A percentile compares a stretch with the other conserved stretches of the same genome.
These are phyloP conservation scores for Octodon degus DNA, from an alignment of 2,113 vertebrate species.

Conservation along the genomic window DNA sequence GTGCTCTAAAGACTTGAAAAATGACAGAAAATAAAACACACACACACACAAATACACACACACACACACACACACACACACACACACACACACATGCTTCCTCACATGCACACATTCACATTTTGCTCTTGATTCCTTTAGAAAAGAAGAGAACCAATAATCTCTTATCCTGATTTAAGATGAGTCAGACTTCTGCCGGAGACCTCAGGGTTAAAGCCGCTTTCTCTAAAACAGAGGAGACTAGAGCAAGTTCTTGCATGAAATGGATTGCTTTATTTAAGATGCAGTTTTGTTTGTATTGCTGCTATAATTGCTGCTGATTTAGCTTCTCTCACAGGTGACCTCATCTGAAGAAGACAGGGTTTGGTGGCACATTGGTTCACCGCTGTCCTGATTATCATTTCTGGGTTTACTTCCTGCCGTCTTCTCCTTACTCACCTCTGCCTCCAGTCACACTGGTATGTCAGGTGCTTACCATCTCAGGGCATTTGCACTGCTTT, in stretches of 20 bases:
- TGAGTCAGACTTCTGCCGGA: background rate
- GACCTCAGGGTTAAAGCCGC: background rate
- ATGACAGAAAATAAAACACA: background rate
- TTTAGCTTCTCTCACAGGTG: background rate
- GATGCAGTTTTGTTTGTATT: background rate
- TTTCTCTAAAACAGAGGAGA: background rate
- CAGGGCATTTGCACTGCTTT: background rate
- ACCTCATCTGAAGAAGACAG: too few relatives aligned
- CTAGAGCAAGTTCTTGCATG: background rate
- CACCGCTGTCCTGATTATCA: background rate
- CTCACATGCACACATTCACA: background rate
- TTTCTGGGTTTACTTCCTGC: background rate
- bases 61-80: fast-evolving
- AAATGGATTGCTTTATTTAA: background rate
- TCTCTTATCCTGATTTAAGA: background rate
- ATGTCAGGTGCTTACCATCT: background rate
- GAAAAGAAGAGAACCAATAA: background rate
- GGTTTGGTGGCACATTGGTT: background rate
- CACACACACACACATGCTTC: background rate
- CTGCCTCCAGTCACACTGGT: background rate
- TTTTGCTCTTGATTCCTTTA: background rate
- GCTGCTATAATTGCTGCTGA: background rate
- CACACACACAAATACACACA: background rate
- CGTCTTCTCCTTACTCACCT: background rate
- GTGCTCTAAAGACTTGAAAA: background rate